Evolutionary conservation across 2,888 invertebrate species (phyloP).

Genomic region (Octodonta nipae): DNA sequence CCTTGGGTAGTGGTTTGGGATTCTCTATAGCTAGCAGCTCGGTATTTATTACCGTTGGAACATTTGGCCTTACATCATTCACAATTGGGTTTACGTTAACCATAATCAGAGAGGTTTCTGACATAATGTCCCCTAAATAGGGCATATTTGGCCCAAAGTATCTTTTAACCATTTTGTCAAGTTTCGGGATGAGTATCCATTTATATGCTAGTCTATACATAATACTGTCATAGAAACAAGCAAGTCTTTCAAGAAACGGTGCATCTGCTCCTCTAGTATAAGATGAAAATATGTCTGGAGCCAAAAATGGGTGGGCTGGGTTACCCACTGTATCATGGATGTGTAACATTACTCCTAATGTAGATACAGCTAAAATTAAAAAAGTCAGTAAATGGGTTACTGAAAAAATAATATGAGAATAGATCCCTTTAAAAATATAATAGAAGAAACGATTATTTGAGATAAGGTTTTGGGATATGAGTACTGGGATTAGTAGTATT

Average conservation of each 20-base stretch:
- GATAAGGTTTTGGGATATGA: no score
- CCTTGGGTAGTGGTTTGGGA: neutral
- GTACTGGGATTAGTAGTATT: no score
- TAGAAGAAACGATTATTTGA: no score
- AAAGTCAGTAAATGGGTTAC: no score
- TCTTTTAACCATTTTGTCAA: slow-evolving; percentile 13
- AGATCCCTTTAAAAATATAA: no score
- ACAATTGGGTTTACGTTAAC: slow-evolving; percentile 16
- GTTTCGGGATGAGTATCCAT: slow-evolving; percentile 7
- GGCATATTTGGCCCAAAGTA: slow-evolving; percentile 13
- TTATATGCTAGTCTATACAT: neutral
- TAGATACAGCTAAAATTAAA: neutral
- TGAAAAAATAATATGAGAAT: no score
- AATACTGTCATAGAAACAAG: no score
- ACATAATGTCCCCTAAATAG: slow-evolving; percentile 15
- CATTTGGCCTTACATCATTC: slow-evolving; percentile 10
- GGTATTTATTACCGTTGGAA: neutral
- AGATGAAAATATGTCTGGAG: no score
- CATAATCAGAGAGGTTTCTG: slow-evolving; percentile 13
- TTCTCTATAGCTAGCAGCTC: neutral
- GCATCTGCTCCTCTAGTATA: no score
- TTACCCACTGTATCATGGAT: neutral
- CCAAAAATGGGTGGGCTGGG: neutral
- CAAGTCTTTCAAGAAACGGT: no score
- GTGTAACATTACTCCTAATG: neutral